These are phyloP conservation scores for Diorhabda elongata DNA, from an alignment of 1,140 invertebrate genomes.

Conservation along the genomic window DNA sequence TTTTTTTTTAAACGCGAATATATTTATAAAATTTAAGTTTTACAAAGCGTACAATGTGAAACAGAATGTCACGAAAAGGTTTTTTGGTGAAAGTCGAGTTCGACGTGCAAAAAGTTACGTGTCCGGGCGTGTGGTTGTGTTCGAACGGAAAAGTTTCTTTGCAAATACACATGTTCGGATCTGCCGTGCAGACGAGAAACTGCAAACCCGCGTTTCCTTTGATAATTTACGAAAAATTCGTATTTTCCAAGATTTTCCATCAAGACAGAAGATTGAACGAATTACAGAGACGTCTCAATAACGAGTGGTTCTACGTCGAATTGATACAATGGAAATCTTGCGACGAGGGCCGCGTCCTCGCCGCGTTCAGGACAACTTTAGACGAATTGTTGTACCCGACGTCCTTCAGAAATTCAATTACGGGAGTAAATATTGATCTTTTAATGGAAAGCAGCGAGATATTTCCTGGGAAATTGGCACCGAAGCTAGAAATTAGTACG, in stretches of 20 bases:
- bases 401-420: slow-evolving; percentile 43
- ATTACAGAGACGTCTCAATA: slow-evolving; percentile 44
- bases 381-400: slow-evolving; percentile 61
- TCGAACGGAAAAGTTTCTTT: slow-evolving; percentile 64
- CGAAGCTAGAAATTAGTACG: slow-evolving; percentile 57
- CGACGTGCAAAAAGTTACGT: slow-evolving; percentile 52
- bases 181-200: slow-evolving; percentile 55
- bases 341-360: slow-evolving; percentile 52
- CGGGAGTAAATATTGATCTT: slow-evolving; percentile 58
- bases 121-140: slow-evolving; percentile 71
- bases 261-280: slow-evolving; percentile 51
- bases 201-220: slow-evolving; percentile 61
- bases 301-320: slow-evolving; percentile 58
- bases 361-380: slow-evolving; percentile 59
- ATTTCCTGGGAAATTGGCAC: slow-evolving; percentile 61
- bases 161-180: slow-evolving; percentile 57
- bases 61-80: slow-evolving; percentile 31
- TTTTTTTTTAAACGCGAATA: no score
- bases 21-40: no score
- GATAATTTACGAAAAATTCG: slow-evolving; percentile 59
- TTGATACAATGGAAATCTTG: slow-evolving; percentile 59
- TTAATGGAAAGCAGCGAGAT: slow-evolving; percentile 60
- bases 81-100: slow-evolving; percentile 42
- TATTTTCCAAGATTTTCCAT: slow-evolving; percentile 59
- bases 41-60: no score